These are phyloP conservation scores for Heliconius hermathena DNA, from an alignment of 1,140 invertebrate genomes.

Conservation along the genomic window DNA sequence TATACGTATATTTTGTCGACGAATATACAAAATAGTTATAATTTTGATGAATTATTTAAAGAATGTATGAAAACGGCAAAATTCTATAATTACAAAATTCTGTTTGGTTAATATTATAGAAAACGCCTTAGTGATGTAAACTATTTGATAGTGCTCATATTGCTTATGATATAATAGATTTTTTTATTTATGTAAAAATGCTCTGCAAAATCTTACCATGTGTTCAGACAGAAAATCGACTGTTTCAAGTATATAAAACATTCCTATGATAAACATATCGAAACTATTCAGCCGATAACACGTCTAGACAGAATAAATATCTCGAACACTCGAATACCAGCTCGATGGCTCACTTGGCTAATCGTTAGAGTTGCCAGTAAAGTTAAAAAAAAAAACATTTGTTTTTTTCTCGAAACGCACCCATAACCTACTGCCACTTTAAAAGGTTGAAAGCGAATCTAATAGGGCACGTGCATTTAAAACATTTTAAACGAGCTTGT, in stretches of 20 bases:
- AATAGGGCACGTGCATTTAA: constrained; percentile 67
- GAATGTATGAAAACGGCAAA: no score
- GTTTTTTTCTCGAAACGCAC: constrained; percentile 59
- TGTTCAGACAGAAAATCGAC: constrained; percentile 6
- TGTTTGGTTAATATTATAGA: no score
- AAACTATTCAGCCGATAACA: constrained; percentile 66
- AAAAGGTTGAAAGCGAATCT: constrained; percentile 79
- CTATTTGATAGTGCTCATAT: no score
- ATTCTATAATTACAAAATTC: no score
- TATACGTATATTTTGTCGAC: no score
- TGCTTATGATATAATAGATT: no score
- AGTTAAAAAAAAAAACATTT: constrained; percentile 50
- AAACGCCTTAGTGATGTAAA: no score
- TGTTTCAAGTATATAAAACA: constrained; percentile 72
- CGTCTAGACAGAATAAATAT: constrained; percentile 79
- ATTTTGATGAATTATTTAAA: no score
- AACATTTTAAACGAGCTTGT: constrained; percentile 60
- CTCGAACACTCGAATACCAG: constrained; percentile 75
- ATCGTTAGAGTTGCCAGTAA: constrained; percentile 66
- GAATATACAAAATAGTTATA: no score
- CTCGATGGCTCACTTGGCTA: constrained; percentile 79
- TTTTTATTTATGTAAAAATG: background rate
- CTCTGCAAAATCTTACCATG: constrained; percentile 15
- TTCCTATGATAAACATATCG: constrained; percentile 71
- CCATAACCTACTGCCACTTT: constrained; percentile 72